Base-by-base conservation (phyloP, 2,113 vertebrate genomes). In the Triplophysa tibetana region DNA sequence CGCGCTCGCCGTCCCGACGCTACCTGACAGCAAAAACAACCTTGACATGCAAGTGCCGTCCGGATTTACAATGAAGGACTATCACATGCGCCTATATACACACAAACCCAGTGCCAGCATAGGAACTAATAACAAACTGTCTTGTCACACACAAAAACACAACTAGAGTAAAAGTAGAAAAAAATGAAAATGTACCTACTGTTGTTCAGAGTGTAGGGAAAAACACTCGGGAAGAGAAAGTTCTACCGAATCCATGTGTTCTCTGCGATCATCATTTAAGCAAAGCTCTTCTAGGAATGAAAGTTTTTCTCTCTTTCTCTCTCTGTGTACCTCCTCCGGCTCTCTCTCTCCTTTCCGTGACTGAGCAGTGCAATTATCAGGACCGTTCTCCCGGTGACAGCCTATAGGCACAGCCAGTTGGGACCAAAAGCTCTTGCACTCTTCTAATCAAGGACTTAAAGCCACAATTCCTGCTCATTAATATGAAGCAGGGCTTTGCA, bases 401-500 rank as follows among this genome's bases (percentile, higher is more conserved):
- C 93, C 91, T 88, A 92, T 90, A 86, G 93, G 93, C 93, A 85
- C 90, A 88, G 95, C 94, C 95, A 94, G 96, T 95, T 91, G 95
- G 96, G 95, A 97, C 95, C 92, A 91, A 92, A 94, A 95, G 95
- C 96, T 95, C 93, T 93, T 94, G 90, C 92, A 90, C 93, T 90
- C 95, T 94, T 93, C 96, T 98, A 97, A 98, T 97, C 96, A 97
- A 97, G 96, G 95, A 96, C 97, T 97, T 97, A 96, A 96, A 98
- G 96, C 96, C 94, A 93, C 92, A 94, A 95, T 94, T 94, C 95
- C 89, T 87, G 94, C 96, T 98, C 94, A 98, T 98, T 93, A 98
- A 97, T 98, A 98, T 98, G 95, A 95, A 98, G 96, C 90, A 90
- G 83, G 81, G 82, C 88, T 94, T 96, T 96, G 93, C 96, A 97